These are phyloP conservation scores for Sebastes fasciatus DNA, from an alignment of 2,113 vertebrate genomes.

Conservation along the genomic window DNA sequence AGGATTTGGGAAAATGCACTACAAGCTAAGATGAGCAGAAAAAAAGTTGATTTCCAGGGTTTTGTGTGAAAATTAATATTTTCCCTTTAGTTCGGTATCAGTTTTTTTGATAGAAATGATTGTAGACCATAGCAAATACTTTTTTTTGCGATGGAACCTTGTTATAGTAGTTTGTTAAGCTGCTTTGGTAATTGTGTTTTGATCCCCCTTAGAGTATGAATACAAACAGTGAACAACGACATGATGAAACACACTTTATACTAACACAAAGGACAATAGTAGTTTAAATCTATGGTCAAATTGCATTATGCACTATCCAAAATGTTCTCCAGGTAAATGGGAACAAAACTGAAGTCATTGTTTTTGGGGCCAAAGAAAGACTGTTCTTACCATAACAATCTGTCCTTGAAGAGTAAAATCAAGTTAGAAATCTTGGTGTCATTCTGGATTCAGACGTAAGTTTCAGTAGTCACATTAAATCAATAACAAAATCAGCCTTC, in stretches of 20 bases:
- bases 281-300: background rate
- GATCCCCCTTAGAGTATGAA: background rate
- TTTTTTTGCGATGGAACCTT: background rate
- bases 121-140: background rate
- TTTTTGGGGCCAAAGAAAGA: too few relatives aligned
- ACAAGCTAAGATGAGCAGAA: background rate
- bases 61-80: background rate
- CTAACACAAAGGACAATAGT: background rate
- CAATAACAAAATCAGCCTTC: too few relatives aligned
- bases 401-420: too few relatives aligned
- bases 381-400: too few relatives aligned
- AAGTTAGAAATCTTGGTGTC: too few relatives aligned
- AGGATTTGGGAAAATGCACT: background rate
- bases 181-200: background rate
- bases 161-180: background rate
- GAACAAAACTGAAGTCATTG: too few relatives aligned
- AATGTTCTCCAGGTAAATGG: too few relatives aligned
- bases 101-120: background rate
- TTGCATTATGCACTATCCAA: background rate
- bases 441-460: too few relatives aligned
- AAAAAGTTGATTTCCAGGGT: background rate
- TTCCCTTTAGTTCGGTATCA: background rate
- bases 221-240: background rate
- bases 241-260: background rate
- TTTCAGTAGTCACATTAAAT: too few relatives aligned